Base-by-base conservation (phyloP, 2,797 vertebrate species). In the Trachurus trachurus region DNA sequence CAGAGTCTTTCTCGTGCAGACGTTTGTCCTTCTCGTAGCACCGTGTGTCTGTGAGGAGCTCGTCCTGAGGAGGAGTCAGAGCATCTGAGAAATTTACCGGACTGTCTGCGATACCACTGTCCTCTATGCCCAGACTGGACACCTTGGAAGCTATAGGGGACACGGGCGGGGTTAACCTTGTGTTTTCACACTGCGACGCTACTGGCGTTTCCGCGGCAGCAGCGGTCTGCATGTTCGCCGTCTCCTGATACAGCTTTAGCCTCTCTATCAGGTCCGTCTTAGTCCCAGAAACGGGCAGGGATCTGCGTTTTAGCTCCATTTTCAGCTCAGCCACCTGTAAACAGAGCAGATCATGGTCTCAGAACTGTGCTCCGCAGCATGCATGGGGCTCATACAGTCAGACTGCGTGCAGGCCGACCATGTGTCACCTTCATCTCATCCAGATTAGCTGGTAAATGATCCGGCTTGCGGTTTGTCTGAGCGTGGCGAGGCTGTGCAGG, bases 221-320 rank as follows among this genome's bases (percentile, higher is more conserved):
- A 52, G 91, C 83, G 3, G 90, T 92, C 45, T 77, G 96, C 81
- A 66, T 78, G 88, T 73, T 92, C 16, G 85, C 93, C 59, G 90
- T 91, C 71, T 97, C 97, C 87, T 96, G 97, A 85, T 96, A 97
- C 34, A 94, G 89, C 89, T 96, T 98, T 13, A 99, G 93, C 64
- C 98, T 96, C 84, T 99, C 98, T 65, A 99, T 97, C 73, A 99
- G 96, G 85, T 99, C 97, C 0, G 94, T 97, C 90, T 99, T 99
- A 58, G 98, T 99, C 81, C 98, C 98, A 26, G 98, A 99, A 72
- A 99, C 98, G 1, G 97, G 98, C 66, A 99, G 93, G 29, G 96
- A 97, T 85, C 98, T 94, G 63, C 97, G 88, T 90, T 99, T 99
- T 74, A 99, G 93, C 84, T 98, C 97, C 89, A 96, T 95, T 94